phyloP scores from a whole-genome alignment of 2,113 vertebrate genomes.

The Varanus salvator region DNA sequence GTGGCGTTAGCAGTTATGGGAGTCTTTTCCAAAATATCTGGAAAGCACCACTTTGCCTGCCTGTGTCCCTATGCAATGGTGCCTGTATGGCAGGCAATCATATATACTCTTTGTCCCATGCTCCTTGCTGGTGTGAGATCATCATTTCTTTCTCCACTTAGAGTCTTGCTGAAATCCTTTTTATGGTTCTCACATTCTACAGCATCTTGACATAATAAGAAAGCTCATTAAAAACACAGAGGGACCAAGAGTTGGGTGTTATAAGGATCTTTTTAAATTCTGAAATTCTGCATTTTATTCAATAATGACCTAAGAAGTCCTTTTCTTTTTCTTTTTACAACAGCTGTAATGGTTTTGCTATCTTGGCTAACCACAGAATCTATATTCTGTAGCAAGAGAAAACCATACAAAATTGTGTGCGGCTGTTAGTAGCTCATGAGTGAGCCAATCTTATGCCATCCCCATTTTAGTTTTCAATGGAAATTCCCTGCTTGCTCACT shows the following conservation, averaged over 20 bases:
- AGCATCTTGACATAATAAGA: not conserved
- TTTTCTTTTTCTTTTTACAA: slow-evolving; percentile 14
- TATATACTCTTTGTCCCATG: not conserved
- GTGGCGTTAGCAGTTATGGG: no score
- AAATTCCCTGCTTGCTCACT: slow-evolving; percentile 26
- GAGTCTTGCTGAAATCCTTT: not conserved
- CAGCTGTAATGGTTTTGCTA: not conserved
- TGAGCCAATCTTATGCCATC: rapidly evolving
- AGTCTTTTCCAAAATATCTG: no score
- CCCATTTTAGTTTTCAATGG: slow-evolving; percentile 33
- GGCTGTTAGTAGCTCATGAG: not conserved
- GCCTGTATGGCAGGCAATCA: not conserved
- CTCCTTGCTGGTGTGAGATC: not conserved
- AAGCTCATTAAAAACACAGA: not conserved
- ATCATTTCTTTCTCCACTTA: not conserved
- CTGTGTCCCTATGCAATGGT: not conserved
- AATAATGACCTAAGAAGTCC: slow-evolving; percentile 12
- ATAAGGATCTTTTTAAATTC: not conserved
- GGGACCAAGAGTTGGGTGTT: not conserved
- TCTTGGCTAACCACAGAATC: slow-evolving; percentile 4
- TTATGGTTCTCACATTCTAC: not conserved
- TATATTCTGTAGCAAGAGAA: not conserved
- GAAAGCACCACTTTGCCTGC: not conserved
- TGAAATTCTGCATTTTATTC: not conserved
- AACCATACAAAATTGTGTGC: not conserved